phyloP scores from a whole-genome alignment of 1,140 invertebrate genomes.

The Frieseomelitta varia region DNA sequence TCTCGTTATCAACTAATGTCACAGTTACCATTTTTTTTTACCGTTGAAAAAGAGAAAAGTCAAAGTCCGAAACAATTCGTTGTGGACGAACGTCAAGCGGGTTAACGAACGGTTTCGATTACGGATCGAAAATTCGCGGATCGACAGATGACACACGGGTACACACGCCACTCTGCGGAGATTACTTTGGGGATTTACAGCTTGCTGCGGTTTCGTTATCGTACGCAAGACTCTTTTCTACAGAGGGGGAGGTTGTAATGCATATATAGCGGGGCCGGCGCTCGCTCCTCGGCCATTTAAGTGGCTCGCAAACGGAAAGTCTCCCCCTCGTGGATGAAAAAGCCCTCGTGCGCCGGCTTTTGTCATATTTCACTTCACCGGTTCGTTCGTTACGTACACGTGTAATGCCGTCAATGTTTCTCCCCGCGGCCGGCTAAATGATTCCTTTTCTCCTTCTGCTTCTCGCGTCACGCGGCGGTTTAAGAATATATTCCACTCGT shows the following conservation, averaged over 20 bases:
- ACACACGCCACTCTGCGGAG: not conserved
- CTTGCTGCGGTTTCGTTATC: constrained; percentile 58
- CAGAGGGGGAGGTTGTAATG: constrained; percentile 26
- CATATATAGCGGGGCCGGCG: constrained; percentile 21
- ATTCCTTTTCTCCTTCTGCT: constrained; percentile 3
- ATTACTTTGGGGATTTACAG: constrained; percentile 42
- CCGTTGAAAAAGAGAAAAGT: not conserved
- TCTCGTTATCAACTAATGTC: too few relatives aligned
- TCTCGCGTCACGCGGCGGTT: not conserved
- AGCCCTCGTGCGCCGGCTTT: constrained; percentile 39
- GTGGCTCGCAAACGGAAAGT: constrained; percentile 55
- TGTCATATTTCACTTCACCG: constrained; percentile 53
- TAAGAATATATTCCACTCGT: not conserved
- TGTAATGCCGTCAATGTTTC: constrained; percentile 32
- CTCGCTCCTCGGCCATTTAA: constrained; percentile 49
- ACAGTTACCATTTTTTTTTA: too few relatives aligned
- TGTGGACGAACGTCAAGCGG: not conserved
- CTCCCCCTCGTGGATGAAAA: constrained; percentile 43
- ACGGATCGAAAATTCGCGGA: not conserved
- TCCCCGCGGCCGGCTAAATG: constrained; percentile 22
- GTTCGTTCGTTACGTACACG: constrained; percentile 51
- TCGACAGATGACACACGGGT: not conserved
- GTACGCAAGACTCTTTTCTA: constrained; percentile 40
- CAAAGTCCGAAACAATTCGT: not conserved
- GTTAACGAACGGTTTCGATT: not conserved